phyloP scores from a whole-genome alignment of 2,797 vertebrate genomes.

The Harpagifer antarcticus region DNA sequence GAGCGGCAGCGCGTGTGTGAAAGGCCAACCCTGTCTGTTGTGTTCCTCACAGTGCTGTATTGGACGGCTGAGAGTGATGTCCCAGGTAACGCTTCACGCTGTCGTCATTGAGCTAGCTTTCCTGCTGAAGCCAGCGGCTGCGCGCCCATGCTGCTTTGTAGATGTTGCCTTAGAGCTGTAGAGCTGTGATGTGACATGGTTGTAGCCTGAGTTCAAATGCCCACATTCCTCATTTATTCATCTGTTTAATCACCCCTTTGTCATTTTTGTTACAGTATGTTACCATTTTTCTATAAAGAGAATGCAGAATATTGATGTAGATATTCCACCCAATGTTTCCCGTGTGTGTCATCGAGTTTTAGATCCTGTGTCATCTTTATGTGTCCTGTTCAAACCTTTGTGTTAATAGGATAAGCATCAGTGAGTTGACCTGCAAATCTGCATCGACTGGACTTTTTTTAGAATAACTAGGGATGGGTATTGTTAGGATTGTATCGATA shows the following conservation, averaged over 20 bases:
- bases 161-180: constrained; percentile 69
- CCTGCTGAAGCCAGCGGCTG: constrained; percentile 62
- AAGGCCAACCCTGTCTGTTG: constrained; percentile 86
- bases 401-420: constrained; percentile 53
- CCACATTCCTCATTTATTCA: constrained; percentile 65
- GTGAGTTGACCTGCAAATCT: constrained; percentile 16
- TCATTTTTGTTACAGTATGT: constrained; percentile 24
- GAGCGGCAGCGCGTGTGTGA: constrained; percentile 78
- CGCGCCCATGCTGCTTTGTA: constrained; percentile 75
- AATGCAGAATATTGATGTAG: constrained; percentile 67
- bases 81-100: constrained; percentile 83
- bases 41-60: constrained; percentile 90
- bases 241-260: constrained; percentile 44
- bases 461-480: not conserved
- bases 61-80: constrained; percentile 88
- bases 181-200: constrained; percentile 76
- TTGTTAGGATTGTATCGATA: too few relatives aligned
- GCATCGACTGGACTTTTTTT: constrained; percentile 1
- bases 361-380: constrained; percentile 25
- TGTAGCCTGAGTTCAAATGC: constrained; percentile 53
- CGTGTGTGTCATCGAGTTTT: constrained; percentile 31
- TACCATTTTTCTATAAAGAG: constrained; percentile 41
- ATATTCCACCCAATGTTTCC: constrained; percentile 29
- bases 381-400: constrained; percentile 51
- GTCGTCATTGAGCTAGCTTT: constrained; percentile 69